phyloP scores from a whole-genome alignment of 2,113 vertebrate species.

The Agelaius tricolor region DNA sequence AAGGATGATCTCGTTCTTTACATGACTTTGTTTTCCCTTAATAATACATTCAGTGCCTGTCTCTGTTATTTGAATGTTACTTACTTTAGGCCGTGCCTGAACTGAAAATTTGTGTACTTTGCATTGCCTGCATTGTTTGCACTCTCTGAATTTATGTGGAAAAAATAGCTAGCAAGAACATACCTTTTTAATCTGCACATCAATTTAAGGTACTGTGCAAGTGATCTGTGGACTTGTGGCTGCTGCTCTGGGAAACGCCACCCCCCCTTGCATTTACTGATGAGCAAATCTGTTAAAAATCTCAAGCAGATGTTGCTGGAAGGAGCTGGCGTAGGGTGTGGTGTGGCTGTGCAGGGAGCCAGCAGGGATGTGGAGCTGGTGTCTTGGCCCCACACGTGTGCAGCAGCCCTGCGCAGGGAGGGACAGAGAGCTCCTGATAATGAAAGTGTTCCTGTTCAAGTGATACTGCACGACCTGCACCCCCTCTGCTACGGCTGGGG shows the following conservation, averaged over 20 bases:
- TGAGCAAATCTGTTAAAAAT: slow-evolving; percentile 51
- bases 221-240: not conserved
- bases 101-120: not conserved
- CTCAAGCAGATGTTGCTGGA: slow-evolving; percentile 44
- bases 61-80: not conserved
- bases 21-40: not conserved
- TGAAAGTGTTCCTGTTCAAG: not conserved
- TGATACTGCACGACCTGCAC: not conserved
- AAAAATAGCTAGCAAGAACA: not conserved
- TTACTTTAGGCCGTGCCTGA: not conserved
- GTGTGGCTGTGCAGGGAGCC: not conserved
- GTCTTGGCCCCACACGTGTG: not conserved
- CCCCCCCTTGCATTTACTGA: not conserved
- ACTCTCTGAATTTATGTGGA: not conserved
- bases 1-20: not conserved
- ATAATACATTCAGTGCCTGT: not conserved
- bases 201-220: not conserved
- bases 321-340: not conserved
- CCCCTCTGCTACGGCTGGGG: accelerated
- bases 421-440: not conserved
- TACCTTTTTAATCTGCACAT: not conserved
- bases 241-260: not conserved
- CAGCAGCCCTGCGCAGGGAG: accelerated
- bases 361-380: not conserved
- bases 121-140: not conserved